Base-by-base conservation (phyloP, 2,797 vertebrate species). In the Chrysocyon brachyurus region DNA sequence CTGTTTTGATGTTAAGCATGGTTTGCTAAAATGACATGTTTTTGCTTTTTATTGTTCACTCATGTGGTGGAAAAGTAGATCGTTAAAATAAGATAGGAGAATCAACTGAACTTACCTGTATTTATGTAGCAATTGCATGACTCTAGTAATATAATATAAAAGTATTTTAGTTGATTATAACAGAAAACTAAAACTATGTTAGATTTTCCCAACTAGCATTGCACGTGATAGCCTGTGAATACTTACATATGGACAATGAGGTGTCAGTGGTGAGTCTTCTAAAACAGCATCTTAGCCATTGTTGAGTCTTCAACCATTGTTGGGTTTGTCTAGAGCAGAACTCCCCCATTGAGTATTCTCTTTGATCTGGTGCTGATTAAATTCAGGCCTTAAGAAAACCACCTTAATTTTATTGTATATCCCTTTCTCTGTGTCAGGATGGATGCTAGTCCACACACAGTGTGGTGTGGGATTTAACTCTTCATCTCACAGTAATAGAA, bases 1-100 rank as follows among this genome's bases (percentile, higher is more conserved):
- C 96, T 96, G 12, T 97, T 98, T 97, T 85, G 59, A 57, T 87
- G 94, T 98, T 97, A 49, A 88, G 91, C 52, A 96, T 96, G 57
- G 68, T 52, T 98, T 92, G 82, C 96, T 97, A 90, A 97, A 89
- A 93, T 36, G 79, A 33, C 52, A 73, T 97, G 36, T 3, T 56
- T 96, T 96, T 77, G 84, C 36, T 97, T 97, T 93, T 92, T 24
- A 63, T 83, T 93, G 21, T 86, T 86, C 75, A 87, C 17, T 91
- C 73, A 56, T 66, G 6, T 91, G 49, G 12, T 82, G 85, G 77
- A 75, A 96, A 96, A 52, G 36, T 57, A 12, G 66, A 85, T 82
- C 52, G 49, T 87, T 79, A 87, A 90, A 91, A 64, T 94, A 75
- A 94, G 19, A 17, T 66, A 49, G 19, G 77, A 85, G 26, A 82